These are phyloP conservation scores for Bujurquina vittata DNA, from an alignment of 2,113 vertebrate species.

Conservation along the genomic window DNA sequence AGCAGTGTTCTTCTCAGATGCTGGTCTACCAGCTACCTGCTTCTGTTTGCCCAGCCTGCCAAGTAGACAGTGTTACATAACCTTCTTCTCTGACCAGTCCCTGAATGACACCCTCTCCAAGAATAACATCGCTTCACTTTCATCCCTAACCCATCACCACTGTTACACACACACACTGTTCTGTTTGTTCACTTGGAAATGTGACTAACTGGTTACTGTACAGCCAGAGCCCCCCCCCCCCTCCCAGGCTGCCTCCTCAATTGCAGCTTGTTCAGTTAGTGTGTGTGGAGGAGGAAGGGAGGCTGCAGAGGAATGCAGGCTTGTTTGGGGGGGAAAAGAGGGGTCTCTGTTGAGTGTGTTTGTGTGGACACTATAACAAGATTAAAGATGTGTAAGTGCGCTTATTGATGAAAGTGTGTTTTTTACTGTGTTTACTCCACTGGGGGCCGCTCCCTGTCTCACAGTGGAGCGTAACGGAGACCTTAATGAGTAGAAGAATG, in stretches of 20 bases:
- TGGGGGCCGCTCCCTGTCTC: constrained; percentile 45
- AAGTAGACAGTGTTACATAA: constrained; percentile 62
- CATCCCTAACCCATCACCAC: constrained; percentile 32
- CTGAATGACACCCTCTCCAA: constrained; percentile 51
- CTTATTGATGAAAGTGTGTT: constrained; percentile 68
- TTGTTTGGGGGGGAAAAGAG: constrained; percentile 59
- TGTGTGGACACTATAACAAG: constrained; percentile 48
- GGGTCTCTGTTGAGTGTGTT: constrained; percentile 67
- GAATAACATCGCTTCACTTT: constrained; percentile 62
- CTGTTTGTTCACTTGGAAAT: constrained; percentile 49
- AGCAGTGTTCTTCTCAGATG: not conserved
- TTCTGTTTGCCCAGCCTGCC: constrained; percentile 35
- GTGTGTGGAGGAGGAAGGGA: constrained; percentile 31
- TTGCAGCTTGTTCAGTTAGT: constrained; percentile 65
- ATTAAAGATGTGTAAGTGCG: constrained; percentile 61
- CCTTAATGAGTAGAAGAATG: not conserved
- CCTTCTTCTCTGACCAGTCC: constrained; percentile 25
- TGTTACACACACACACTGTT: constrained; percentile 30
- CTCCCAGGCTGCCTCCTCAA: constrained; percentile 58
- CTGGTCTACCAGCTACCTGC: constrained; percentile 12
- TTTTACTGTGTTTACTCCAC: constrained; percentile 63
- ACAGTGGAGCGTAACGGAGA: constrained; percentile 38
- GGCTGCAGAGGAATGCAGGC: constrained; percentile 63
- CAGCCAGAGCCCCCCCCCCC: constrained; percentile 30
- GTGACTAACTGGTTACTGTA: constrained; percentile 62